Evolutionary conservation across 2,113 vertebrate genomes (phyloP), one percentile per base, ranked within the genome.

Genomic region (Neolamprologus falcicula): DNA sequence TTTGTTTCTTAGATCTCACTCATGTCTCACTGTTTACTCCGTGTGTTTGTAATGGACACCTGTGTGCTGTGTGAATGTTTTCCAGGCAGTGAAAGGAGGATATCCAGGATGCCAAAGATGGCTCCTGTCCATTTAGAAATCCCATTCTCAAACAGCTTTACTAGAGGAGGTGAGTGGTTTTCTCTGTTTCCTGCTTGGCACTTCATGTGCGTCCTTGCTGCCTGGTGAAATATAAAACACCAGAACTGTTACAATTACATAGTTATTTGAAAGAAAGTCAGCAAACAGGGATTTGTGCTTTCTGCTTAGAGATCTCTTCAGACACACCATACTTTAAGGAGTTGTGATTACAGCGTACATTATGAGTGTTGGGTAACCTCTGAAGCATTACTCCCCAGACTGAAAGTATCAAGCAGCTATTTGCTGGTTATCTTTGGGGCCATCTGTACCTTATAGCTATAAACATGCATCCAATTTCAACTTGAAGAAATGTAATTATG

Each of bases 121-220:
- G 95, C 97, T 92, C 97, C 98, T 92, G 97, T 97, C 96, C 97
- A 99, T 96, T 97, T 98, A 97, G 98, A 99, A 95, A 96, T 98
- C 96, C 97, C 98, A 89, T 98, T 98, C 92, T 97, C 98, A 95
- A 99, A 96, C 97, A 99, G 98, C 97, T 99, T 99, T 96, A 92
- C 98, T 93, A 97, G 96, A 97, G 98, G 98, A 97, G 98, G 98
- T 99, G 96, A 98, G 98, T 97, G 86, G 80, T 33, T 80, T 54
- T 5, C 19, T 33, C 52, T 42, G 54, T 90, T 90, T 91, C 24
- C 19, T 40, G 4, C 45, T 33, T 24, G 35, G 17, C 21, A 21
- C 6, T 3, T 66, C 21, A 26, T 24, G 42, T 66, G 37, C 80
- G 28, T 13, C 61, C 52, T 53, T 68, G 45, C 31, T 80, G 55